Percentiles rank a stretch among this genome's conserved stretches.
Evolutionary conservation across 2,113 vertebrate genomes (phyloP).

Genomic region (Columba janthina): DNA sequence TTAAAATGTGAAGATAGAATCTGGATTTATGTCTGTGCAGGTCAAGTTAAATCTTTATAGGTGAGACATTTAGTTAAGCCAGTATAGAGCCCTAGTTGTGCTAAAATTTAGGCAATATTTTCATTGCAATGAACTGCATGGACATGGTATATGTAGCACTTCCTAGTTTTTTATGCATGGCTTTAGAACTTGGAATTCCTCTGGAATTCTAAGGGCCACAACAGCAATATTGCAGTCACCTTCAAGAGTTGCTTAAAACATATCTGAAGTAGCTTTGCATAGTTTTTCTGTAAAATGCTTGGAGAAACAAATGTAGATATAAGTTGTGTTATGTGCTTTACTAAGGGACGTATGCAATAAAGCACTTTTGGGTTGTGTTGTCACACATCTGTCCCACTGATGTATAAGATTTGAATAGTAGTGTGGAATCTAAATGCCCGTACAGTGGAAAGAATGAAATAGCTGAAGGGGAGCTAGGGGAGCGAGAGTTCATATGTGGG

Average conservation of each 20-base stretch:
- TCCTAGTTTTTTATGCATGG: rapidly evolving
- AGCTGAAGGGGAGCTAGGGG: background rate
- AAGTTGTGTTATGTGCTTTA: background rate
- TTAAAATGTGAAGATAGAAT: background rate
- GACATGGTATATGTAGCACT: background rate
- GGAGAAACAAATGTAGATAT: background rate
- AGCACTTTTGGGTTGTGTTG: background rate
- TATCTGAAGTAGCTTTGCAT: background rate
- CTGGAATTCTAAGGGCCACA: background rate
- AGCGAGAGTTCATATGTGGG: background rate
- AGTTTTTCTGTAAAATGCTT: background rate
- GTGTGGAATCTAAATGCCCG: background rate
- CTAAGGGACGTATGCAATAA: background rate
- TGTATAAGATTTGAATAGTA: background rate
- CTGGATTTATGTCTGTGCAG: background rate
- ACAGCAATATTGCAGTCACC: background rate
- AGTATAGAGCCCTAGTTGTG: background rate
- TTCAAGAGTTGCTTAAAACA: background rate
- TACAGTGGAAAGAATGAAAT: background rate
- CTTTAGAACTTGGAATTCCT: background rate
- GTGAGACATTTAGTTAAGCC: background rate
- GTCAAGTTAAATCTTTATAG: background rate
- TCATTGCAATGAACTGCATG: background rate
- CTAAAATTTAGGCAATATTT: background rate
- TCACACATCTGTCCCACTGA: background rate